Conservation (phyloP, 1,140 invertebrate species). For the Steinernema khuongi region DNA sequence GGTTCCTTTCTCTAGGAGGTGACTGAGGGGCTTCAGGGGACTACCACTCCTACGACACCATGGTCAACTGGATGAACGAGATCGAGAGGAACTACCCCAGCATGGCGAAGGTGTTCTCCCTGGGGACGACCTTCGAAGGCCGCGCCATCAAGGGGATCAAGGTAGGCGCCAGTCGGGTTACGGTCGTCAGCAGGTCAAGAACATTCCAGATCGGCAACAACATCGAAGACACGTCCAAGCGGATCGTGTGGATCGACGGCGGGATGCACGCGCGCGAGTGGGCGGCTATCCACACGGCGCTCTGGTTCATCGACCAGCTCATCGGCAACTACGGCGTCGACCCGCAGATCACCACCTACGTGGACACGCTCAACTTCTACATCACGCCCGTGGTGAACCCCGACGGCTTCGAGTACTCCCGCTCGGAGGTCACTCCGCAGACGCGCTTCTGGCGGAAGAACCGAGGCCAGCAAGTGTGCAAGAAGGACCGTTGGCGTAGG, state of each 20-base stretch:
- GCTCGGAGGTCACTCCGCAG: constrained; percentile 55
- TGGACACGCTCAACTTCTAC: constrained; percentile 61
- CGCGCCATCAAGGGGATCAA: constrained; percentile 60
- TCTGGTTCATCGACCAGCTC: constrained; percentile 59
- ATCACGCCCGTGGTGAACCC: constrained; percentile 62
- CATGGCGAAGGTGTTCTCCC: constrained; percentile 54
- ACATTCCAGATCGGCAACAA: constrained; percentile 48
- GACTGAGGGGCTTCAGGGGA: constrained; percentile 44
- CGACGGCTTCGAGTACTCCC: constrained; percentile 58
- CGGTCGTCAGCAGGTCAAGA: neutral
- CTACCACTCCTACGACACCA: constrained; percentile 58
- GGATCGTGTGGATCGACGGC: constrained; percentile 59
- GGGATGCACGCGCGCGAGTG: constrained; percentile 60
- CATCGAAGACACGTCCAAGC: constrained; percentile 43
- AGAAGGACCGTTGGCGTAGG: constrained; percentile 56
- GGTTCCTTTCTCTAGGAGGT: constrained; percentile 28
- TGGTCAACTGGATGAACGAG: constrained; percentile 61
- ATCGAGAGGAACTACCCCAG: constrained; percentile 58
- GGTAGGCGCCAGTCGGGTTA: constrained; percentile 42
- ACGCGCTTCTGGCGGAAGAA: constrained; percentile 57
- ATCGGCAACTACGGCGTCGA: constrained; percentile 49
- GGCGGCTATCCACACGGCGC: constrained; percentile 59
- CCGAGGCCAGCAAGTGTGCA: constrained; percentile 48
- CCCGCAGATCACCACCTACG: constrained; percentile 47
- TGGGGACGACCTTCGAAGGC: constrained; percentile 61